Evolutionary conservation across 2,113 vertebrate species (phyloP).

Genomic region (Porphyrio hochstetteri): DNA sequence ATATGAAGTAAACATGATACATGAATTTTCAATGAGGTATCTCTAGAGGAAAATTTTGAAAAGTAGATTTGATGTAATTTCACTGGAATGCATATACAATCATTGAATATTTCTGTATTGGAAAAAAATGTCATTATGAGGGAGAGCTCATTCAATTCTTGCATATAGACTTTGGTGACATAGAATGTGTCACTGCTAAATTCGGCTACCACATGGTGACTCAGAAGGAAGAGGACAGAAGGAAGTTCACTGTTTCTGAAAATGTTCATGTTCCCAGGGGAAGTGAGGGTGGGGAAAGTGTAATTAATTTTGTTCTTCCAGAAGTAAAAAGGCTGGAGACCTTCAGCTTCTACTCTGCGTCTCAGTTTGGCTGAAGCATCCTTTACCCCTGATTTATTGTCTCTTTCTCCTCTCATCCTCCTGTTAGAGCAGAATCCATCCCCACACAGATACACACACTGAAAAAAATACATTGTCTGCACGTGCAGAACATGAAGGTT

Average conservation of each 20-base stretch:
- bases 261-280: background rate
- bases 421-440: background rate
- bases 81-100: background rate
- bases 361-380: background rate
- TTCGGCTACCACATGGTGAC: background rate
- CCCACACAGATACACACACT: accelerated
- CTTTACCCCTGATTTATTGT: background rate
- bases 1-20: background rate
- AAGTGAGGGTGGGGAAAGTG: background rate
- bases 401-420: background rate
- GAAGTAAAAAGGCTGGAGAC: background rate
- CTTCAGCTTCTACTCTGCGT: background rate
- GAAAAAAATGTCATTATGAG: background rate
- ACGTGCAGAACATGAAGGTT: background rate
- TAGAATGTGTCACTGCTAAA: background rate
- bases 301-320: background rate
- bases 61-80: background rate
- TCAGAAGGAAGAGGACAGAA: background rate
- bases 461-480: background rate
- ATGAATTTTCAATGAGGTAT: background rate
- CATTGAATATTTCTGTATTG: background rate
- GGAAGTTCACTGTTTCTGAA: background rate
- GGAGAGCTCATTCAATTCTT: background rate
- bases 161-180: background rate
- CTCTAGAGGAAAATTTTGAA: background rate